Conservation (phyloP, 2,888 invertebrate species). For the Keiferia lycopersicella region DNA sequence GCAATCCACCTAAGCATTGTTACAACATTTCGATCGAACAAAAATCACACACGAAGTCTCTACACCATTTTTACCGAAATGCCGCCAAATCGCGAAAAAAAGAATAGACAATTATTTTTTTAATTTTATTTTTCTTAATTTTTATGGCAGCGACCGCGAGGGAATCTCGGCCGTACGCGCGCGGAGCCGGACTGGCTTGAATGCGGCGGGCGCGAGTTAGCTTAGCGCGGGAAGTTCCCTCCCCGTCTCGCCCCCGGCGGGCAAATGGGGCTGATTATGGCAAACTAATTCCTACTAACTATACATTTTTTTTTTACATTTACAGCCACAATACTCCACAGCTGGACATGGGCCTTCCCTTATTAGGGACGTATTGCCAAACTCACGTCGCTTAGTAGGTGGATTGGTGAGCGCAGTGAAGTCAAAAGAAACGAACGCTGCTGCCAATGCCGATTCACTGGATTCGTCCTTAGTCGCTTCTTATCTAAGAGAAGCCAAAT, state of each 20-base stretch:
- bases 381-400: too few relatives aligned
- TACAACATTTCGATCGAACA: conserved; percentile 35
- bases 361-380: too few relatives aligned
- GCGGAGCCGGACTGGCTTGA: conserved; percentile 65
- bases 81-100: conserved; percentile 36
- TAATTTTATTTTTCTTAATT: conserved; percentile 37
- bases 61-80: conserved; percentile 23
- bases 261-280: too few relatives aligned
- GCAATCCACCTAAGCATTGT: conserved; percentile 68
- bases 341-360: too few relatives aligned
- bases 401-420: too few relatives aligned
- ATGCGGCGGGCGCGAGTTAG: conserved; percentile 35
- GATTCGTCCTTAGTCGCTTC: too few relatives aligned
- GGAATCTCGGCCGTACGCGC: conserved; percentile 65
- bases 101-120: conserved; percentile 32
- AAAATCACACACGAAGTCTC: conserved; percentile 27
- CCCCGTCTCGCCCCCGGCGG: conserved; percentile 39
- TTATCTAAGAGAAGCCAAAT: too few relatives aligned
- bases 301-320: too few relatives aligned
- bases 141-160: conserved; percentile 41
- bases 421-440: too few relatives aligned
- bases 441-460: too few relatives aligned
- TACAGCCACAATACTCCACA: too few relatives aligned
- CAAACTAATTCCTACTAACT: too few relatives aligned
- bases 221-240: conserved; percentile 49